Evolutionary conservation across 1,140 invertebrate species (phyloP), one percentile per base, ranked within the genome.

Genomic region (Lasioglossum albipes): DNA sequence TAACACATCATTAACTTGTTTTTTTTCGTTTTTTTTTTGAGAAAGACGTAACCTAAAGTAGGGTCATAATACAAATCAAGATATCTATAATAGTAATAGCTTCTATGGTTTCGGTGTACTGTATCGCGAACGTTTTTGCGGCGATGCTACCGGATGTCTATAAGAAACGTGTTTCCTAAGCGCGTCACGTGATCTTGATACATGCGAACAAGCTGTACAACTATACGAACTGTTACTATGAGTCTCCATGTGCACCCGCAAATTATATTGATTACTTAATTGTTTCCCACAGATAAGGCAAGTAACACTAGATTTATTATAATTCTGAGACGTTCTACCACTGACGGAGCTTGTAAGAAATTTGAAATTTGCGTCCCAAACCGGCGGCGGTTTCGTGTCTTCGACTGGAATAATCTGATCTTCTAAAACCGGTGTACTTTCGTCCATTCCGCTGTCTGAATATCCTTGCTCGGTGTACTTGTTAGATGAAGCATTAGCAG

Each of bases 141-240:
- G 89, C 13, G 92, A 87, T 10, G 92, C 91, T 13, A 95, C 94
- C 5, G 96, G 95, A 92, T 97, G 97, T 81, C 97, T 94, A 88
- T 98, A 98, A 2, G 97, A 97, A 31, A 98, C 96, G 88, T 98
- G 97, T 91, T 98, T 98, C 69, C 97, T 94, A 57, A 98, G 92
- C 20, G 97, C 97, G 91, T 98, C 97, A 81, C 97, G 94, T 69
- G 97, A 97, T 76, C 97, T 94, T 57, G 97, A 97, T 22, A 97
- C 97, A 89, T 97, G 97, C 31, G 95, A 95, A 93, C 97, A 98
- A 0, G 97, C 96, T 70, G 96, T 95, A 90, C 97, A 98, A 31
- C 97, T 97, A 91, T 95, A 96, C 74, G 96, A 95, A 78, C 96
- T 95, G 86, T 97, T 97, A 87, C 97, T 96, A 90, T 97, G 97